Evolutionary conservation across 2,113 vertebrate species (phyloP), one percentile per base, ranked within the genome.

Genomic region (Aspidoscelis tigris): DNA sequence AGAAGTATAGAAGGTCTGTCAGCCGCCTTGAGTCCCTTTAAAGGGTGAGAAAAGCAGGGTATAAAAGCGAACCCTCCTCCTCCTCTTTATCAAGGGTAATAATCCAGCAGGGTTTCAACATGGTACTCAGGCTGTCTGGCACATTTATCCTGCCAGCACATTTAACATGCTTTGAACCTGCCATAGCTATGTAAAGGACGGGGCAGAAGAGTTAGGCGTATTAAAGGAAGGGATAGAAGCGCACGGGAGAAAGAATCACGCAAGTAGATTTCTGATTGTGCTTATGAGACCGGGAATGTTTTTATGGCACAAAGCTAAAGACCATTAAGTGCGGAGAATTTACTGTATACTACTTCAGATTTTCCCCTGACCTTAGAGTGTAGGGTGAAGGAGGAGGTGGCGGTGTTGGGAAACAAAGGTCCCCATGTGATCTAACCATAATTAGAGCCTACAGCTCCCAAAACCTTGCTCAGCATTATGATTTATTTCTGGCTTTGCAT

Each of bases 361-460:
- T 75, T 39, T 90, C 81, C 80, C 76, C 87, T 81, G 80, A 87
- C 78, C n/a, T 69, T 70, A 39, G 70, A 22, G 7, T 73, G 71
- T 55, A 44, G 41, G 86, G 66, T 74, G 83, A 55, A 69, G 33
- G 61, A 75, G 83, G 7, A 69, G 33, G 61, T 71, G 83, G 7
- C 22, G 26, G 87, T 8, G 55, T 82, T n/a, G 86, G 75, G 86
- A 88, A 80, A 68, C 83, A 89, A 91, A 85, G 82, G 84, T 85
- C 76, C 65, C 65, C 58, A 20, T 78, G 80, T 86, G 92, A 89
- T 91, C 90, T 89, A 82, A 82, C 89, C 82, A 47, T 86, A 90
- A 94, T 90, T 92, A 87, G 43, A 88, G 88, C 86, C 76, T 90
- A 82, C 69, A 7, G 69, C 92, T 92, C 76, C 83, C 90, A 71